Conservation (phyloP, 2,113 vertebrate species). For the Thymallus thymallus region DNA sequence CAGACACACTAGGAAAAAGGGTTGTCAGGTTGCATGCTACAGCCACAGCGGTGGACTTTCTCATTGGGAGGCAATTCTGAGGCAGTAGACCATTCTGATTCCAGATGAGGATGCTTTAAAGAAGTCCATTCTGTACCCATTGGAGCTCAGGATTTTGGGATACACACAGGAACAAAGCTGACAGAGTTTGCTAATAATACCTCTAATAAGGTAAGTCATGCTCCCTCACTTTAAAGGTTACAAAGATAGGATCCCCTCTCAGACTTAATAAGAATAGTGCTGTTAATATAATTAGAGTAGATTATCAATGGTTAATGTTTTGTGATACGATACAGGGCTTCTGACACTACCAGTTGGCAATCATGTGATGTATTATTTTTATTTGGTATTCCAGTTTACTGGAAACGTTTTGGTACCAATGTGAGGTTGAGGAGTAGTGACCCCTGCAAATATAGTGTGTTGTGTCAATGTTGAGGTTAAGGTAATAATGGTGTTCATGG, state of each 20-base stretch:
- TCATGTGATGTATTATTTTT: not conserved
- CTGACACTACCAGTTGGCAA: not conserved
- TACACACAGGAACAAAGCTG: not conserved
- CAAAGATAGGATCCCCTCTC: not conserved
- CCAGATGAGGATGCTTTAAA: not conserved
- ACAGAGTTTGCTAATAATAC: not conserved
- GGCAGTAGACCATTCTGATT: not conserved
- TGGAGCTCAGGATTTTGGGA: not conserved
- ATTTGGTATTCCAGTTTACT: not conserved
- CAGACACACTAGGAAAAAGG: not conserved
- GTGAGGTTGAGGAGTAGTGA: not conserved
- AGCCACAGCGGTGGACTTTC: not conserved
- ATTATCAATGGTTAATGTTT: too few species aligned
- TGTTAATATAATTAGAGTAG: not conserved
- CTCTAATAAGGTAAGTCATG: not conserved
- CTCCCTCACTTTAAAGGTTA: not conserved
- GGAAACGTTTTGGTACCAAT: not conserved
- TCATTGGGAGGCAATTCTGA: not conserved
- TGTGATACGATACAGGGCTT: not conserved
- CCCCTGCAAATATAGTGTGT: not conserved
- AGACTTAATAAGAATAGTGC: not conserved
- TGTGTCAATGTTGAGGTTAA: slow-evolving; percentile 27
- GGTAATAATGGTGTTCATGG: slow-evolving; percentile 38
- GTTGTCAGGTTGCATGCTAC: not conserved
- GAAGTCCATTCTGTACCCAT: not conserved